Conservation (phyloP, 2,888 invertebrate species). For the Stictocephala bisonia region DNA sequence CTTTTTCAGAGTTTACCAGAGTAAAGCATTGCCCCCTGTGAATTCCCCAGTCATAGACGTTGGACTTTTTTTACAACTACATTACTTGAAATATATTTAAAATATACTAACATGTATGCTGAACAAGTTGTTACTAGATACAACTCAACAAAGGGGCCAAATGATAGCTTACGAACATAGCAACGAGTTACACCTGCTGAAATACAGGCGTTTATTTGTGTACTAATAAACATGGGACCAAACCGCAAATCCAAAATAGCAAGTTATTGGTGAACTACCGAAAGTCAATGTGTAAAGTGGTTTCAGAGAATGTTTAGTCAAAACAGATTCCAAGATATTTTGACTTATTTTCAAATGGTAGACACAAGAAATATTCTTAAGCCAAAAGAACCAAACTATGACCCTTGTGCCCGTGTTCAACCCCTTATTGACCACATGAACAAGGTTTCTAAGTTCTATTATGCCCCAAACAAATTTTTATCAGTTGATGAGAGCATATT, state of each 20-base stretch:
- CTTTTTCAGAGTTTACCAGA: too few species aligned
- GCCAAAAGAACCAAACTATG: too few species aligned
- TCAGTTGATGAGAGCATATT: slow-evolving; percentile 14
- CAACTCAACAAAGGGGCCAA: too few species aligned
- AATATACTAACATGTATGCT: background rate
- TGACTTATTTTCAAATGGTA: background rate
- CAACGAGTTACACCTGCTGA: background rate
- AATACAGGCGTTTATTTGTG: background rate
- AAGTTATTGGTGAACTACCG: background rate
- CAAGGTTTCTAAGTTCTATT: background rate
- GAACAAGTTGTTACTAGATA: background rate
- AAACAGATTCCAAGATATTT: background rate
- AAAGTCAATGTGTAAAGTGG: background rate
- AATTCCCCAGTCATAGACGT: too few species aligned
- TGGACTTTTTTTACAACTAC: too few species aligned
- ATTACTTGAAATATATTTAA: too few species aligned
- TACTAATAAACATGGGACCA: background rate
- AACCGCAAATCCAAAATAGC: background rate
- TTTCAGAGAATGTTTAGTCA: background rate
- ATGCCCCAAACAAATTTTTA: background rate
- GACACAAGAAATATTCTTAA: background rate
- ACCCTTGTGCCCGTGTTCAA: too few species aligned
- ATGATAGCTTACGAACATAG: background rate
- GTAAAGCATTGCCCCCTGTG: too few species aligned
- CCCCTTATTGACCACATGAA: too few species aligned